Evolutionary conservation across 2,888 invertebrate genomes (phyloP).

Genomic region (Osmoderma eremita): DNA sequence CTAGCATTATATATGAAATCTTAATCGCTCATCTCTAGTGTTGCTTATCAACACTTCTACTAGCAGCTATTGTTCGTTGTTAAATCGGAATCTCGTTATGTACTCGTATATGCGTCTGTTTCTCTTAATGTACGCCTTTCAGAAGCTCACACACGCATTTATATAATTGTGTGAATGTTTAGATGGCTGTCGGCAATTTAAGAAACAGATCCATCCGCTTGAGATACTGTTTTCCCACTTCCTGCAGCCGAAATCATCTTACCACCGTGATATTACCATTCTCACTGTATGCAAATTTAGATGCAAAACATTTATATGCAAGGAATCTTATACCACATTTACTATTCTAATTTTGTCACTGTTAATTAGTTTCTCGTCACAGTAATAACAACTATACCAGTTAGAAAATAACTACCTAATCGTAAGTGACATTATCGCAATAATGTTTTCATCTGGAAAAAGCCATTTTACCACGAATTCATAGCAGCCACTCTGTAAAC

Average conservation of each 20-base stretch:
- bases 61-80: constrained; percentile 12
- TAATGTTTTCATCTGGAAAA: no score
- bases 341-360: not conserved
- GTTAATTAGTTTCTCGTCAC: no score
- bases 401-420: no score
- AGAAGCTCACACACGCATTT: not conserved
- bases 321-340: not conserved
- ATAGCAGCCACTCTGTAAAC: no score
- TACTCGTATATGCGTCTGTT: no score
- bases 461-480: no score
- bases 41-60: not conserved
- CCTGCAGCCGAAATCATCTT: not conserved
- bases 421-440: no score
- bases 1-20: not conserved
- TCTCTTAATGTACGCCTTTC: no score
- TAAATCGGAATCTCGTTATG: constrained; percentile 4
- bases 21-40: not conserved
- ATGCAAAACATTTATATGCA: not conserved
- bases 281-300: not conserved
- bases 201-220: constrained; percentile 1
- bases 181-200: not conserved
- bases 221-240: not conserved
- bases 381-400: no score
- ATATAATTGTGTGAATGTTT: not conserved
- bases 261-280: not conserved